Percentiles rank a stretch among this genome's conserved stretches.
phyloP scores from a whole-genome alignment of 2,888 invertebrate species.

The Stenotaenia linearis region DNA sequence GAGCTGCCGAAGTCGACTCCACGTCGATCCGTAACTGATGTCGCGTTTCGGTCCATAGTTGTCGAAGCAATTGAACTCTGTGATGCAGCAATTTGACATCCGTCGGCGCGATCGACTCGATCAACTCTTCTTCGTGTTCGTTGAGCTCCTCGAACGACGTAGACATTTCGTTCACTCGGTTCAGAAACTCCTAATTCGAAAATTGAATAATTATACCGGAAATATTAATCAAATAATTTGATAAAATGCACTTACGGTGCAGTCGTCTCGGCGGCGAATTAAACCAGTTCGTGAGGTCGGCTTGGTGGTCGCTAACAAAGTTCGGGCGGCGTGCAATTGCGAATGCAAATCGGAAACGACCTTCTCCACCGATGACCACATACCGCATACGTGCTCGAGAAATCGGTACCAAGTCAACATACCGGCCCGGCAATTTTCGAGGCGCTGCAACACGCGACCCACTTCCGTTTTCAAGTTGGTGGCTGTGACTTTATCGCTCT shows the following conservation, averaged over 20 bases:
- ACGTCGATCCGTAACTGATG: conserved; percentile 67
- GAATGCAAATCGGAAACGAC: conserved; percentile 36
- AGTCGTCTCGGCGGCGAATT: conserved; percentile 27
- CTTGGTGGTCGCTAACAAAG: conserved; percentile 32
- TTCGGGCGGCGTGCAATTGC: conserved; percentile 33
- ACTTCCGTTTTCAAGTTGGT: conserved; percentile 76
- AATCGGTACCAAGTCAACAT: conserved; percentile 75
- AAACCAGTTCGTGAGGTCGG: conserved; percentile 33
- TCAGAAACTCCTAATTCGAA: background rate
- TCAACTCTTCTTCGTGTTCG: conserved; percentile 71
- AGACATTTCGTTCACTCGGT: conserved; percentile 39
- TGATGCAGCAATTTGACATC: conserved; percentile 76
- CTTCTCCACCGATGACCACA: conserved; percentile 35
- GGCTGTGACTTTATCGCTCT: conserved; percentile 70
- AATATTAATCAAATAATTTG: background rate
- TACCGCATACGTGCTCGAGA: conserved; percentile 51
- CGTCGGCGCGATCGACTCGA: conserved; percentile 74
- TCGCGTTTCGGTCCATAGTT: conserved; percentile 74
- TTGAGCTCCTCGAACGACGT: conserved; percentile 65
- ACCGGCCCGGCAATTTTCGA: conserved; percentile 72
- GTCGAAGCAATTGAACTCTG: conserved; percentile 67
- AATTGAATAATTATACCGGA: background rate
- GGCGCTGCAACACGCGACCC: conserved; percentile 66
- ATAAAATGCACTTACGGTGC: background rate
- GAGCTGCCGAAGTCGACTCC: conserved; percentile 66